Evolutionary conservation across 2,888 invertebrate genomes (phyloP).

Genomic region (Leucophora obtusa): DNA sequence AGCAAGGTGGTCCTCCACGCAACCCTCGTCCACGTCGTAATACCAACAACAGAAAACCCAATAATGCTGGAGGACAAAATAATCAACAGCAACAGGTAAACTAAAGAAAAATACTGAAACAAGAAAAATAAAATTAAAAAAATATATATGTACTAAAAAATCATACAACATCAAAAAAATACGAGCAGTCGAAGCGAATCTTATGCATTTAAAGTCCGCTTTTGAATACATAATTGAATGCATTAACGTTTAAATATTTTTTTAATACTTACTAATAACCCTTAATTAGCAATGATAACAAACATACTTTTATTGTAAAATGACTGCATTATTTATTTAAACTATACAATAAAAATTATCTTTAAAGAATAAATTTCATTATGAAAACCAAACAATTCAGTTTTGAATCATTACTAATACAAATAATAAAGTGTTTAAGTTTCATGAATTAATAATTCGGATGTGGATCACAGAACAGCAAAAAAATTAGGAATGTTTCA

Average conservation of each 20-base stretch:
- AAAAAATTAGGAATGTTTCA: too few species aligned
- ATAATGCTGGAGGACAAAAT: conserved; percentile 73
- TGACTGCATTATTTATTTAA: conserved; percentile 48
- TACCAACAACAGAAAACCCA: conserved; percentile 71
- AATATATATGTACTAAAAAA: conserved; percentile 30
- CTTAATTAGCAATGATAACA: conserved; percentile 7
- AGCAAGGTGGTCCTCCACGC: conserved; percentile 79
- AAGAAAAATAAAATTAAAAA: conserved; percentile 19
- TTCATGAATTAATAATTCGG: not conserved
- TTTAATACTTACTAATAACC: conserved; percentile 44
- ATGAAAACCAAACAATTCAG: conserved; percentile 52
- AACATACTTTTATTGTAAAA: conserved; percentile 51
- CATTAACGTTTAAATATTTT: conserved; percentile 47
- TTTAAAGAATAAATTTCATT: conserved; percentile 66
- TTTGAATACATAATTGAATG: conserved; percentile 46
- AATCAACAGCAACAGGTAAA: conserved; percentile 78
- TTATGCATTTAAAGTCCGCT: conserved; percentile 31
- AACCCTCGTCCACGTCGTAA: conserved; percentile 75
- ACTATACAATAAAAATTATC: conserved; percentile 56
- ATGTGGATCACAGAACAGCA: too few species aligned
- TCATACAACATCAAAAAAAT: conserved; percentile 53
- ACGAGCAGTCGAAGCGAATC: conserved; percentile 44
- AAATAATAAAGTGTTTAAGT: conserved; percentile 12
- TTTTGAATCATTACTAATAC: conserved; percentile 51
- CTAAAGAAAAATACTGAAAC: conserved; percentile 68